Percentiles rank a stretch among this genome's conserved stretches.
These are phyloP conservation scores for Sinonovacula constricta DNA, from an alignment of 1,140 invertebrate genomes.

Conservation along the genomic window DNA sequence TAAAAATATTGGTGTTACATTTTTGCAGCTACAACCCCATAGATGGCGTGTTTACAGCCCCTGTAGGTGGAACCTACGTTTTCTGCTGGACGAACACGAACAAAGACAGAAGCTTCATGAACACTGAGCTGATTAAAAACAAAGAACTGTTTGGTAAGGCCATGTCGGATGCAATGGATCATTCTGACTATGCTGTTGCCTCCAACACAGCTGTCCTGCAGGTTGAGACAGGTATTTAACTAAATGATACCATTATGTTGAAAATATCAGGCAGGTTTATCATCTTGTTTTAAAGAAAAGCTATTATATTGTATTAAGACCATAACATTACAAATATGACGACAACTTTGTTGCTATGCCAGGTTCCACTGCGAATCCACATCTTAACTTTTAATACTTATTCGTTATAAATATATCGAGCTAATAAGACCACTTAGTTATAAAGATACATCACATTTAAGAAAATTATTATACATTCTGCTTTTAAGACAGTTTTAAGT, in stretches of 20 bases:
- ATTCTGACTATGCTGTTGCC: neutral
- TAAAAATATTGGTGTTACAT: too few relatives aligned
- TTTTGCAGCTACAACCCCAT: constrained; percentile 4
- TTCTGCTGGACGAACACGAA: constrained; percentile 17
- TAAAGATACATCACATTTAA: too few relatives aligned
- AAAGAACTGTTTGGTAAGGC: neutral
- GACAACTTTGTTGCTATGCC: constrained; percentile 1
- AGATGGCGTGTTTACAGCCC: constrained; percentile 11
- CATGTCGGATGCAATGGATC: constrained; percentile 21
- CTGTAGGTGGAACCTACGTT: constrained; percentile 2
- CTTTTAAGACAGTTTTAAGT: too few relatives aligned
- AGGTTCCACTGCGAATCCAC: constrained; percentile 1
- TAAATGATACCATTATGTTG: neutral
- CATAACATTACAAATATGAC: too few relatives aligned
- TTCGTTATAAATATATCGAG: too few relatives aligned
- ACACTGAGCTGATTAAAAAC: constrained; percentile 2
- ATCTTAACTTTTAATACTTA: neutral
- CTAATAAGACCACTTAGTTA: too few relatives aligned
- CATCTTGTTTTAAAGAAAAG: too few relatives aligned
- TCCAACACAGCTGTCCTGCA: constrained; percentile 3
- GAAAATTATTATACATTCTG: too few relatives aligned
- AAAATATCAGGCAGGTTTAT: too few relatives aligned
- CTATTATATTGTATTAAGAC: too few relatives aligned
- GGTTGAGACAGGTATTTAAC: neutral
- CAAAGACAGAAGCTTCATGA: constrained; percentile 10